Evolutionary conservation across 2,797 vertebrate species (phyloP).

Genomic region (Gymnoscopelus braueri): DNA sequence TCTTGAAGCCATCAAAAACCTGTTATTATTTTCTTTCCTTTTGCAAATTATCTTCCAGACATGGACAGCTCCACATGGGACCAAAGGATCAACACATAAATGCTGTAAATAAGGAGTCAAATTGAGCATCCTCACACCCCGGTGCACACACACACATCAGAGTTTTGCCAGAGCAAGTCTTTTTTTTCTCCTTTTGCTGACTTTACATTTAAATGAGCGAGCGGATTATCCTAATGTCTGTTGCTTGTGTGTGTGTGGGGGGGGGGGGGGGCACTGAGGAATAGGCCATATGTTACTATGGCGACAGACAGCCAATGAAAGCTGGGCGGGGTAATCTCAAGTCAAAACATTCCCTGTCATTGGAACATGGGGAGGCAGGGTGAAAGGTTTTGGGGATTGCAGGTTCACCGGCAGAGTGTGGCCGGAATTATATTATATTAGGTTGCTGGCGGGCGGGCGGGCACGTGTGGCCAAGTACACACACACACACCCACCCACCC

Average conservation of each 20-base stretch:
- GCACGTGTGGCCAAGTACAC: too few species aligned
- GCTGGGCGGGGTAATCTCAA: conserved; percentile 52
- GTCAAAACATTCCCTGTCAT: conserved; percentile 61
- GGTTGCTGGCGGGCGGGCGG: too few species aligned
- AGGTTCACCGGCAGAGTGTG: conserved; percentile 36
- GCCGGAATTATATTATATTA: too few species aligned
- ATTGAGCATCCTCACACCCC: conserved; percentile 1
- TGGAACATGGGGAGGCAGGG: conserved; percentile 32
- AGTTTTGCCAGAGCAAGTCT: conserved; percentile 60
- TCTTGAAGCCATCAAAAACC: conserved; percentile 1
- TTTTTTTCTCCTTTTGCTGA: conserved; percentile 69
- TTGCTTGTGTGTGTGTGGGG: conserved; percentile 45
- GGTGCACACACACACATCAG: conserved; percentile 30
- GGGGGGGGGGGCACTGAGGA: conserved; percentile 10
- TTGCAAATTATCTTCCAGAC: conserved; percentile 39
- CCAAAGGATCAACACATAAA: conserved; percentile 11
- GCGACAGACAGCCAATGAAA: conserved; percentile 62
- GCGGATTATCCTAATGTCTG: conserved; percentile 74
- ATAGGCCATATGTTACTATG: conserved; percentile 64
- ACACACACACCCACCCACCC: conserved; percentile 5
- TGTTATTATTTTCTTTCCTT: too few species aligned
- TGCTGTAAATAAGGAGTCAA: conserved; percentile 9
- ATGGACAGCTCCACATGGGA: conserved; percentile 28
- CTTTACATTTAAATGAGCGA: conserved; percentile 78
- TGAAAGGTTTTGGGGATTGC: conserved; percentile 25